Evolutionary conservation across 1,140 invertebrate genomes (phyloP).

Genomic region (Teleogryllus occipitalis): DNA sequence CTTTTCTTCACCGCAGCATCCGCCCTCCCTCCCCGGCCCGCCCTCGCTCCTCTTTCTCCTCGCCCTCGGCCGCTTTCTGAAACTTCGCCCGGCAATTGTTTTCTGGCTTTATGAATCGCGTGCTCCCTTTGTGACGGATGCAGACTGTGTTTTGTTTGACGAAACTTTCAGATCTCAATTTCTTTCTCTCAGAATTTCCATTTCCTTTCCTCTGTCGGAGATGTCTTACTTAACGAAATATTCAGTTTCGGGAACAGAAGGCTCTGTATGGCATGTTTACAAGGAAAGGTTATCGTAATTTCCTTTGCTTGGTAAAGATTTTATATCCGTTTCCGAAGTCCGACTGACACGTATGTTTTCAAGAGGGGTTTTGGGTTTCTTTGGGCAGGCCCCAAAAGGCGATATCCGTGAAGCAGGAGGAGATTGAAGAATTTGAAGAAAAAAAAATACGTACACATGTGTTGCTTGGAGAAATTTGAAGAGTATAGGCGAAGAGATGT

Average conservation of each 20-base stretch:
- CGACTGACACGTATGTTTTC: background rate
- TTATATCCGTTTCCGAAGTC: background rate
- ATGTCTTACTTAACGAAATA: background rate
- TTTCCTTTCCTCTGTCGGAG: background rate
- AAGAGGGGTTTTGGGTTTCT: too few relatives aligned
- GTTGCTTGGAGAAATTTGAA: too few relatives aligned
- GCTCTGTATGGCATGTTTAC: background rate
- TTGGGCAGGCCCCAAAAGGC: too few relatives aligned
- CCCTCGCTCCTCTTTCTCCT: too few relatives aligned
- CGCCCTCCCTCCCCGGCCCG: too few relatives aligned
- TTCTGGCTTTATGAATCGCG: slow-evolving; percentile 3
- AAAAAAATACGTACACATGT: too few relatives aligned
- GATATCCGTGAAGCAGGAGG: too few relatives aligned
- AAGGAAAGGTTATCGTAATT: background rate
- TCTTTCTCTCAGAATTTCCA: background rate
- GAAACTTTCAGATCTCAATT: slow-evolving; percentile 1
- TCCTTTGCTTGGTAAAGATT: background rate
- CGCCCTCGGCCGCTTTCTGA: background rate
- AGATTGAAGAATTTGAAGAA: too few relatives aligned
- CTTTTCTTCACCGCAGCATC: too few relatives aligned
- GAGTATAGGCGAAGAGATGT: too few relatives aligned
- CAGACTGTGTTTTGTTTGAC: background rate
- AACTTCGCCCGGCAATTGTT: background rate
- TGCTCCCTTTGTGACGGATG: background rate
- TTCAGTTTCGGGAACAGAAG: background rate